Percentiles rank a stretch among this genome's conserved stretches.
These are phyloP conservation scores for Naso thynnoides DNA, from an alignment of 2,797 vertebrate species.

Conservation along the genomic window DNA sequence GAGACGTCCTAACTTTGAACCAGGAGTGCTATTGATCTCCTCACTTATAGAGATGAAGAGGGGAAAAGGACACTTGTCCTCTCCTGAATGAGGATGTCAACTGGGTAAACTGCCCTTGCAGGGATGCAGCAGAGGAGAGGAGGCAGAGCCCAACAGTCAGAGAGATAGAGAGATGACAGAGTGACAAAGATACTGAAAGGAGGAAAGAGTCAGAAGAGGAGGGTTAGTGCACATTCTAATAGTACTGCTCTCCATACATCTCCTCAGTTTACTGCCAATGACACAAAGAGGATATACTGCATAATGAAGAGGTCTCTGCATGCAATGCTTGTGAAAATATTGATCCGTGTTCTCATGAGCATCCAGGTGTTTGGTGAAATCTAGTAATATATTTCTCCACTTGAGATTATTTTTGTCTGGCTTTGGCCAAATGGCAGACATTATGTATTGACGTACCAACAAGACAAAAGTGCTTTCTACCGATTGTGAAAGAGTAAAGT, in stretches of 20 bases:
- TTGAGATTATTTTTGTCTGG: too few relatives aligned
- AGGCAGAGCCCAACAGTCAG: constrained; percentile 10
- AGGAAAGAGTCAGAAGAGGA: not conserved
- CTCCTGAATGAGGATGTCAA: constrained; percentile 44
- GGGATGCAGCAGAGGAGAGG: constrained; percentile 9
- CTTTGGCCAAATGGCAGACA: too few relatives aligned
- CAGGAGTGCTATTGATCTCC: constrained; percentile 64
- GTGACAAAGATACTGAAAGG: not conserved
- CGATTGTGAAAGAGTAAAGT: too few relatives aligned
- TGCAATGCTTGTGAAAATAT: not conserved
- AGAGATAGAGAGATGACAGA: not conserved
- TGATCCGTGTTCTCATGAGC: not conserved
- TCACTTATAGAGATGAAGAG: constrained; percentile 40
- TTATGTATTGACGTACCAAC: too few relatives aligned
- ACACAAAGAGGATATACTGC: not conserved
- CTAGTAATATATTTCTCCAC: too few relatives aligned
- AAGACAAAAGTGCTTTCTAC: too few relatives aligned
- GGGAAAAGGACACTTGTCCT: constrained; percentile 49
- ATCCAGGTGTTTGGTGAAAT: not conserved
- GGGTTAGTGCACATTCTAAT: not conserved
- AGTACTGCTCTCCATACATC: not conserved
- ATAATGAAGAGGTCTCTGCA: not conserved
- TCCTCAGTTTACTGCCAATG: not conserved
- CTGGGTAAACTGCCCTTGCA: constrained; percentile 58
- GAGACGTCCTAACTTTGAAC: constrained; percentile 52